Evolutionary conservation across 1,140 invertebrate species (phyloP), one percentile per base, ranked within the genome.

Genomic region (Drosophila tristis): DNA sequence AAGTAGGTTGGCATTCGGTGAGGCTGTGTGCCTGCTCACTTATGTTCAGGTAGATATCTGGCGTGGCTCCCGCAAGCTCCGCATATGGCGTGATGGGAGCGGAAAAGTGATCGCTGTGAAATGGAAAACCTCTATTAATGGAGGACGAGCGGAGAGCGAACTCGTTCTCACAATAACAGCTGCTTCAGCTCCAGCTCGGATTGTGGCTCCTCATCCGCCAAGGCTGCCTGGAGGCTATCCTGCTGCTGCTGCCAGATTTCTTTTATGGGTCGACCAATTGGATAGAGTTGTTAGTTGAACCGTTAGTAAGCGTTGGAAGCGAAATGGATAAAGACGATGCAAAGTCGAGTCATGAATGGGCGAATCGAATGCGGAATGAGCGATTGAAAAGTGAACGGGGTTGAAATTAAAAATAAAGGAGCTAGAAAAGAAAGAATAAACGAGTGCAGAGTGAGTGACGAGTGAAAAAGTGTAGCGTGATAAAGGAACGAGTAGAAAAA

Each of bases 191-290:
- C 62, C 23, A 51, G 50, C 11, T 64, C 63, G 5, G 53, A 44
- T 0, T 42, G 31, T 4, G 48, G 49, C 8, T 56, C 44, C 0
- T 74, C 68, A 7, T 59, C 44, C 9, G 67, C 62, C 13, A 60
- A 26, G 8, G 39, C 72, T 9, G 54, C 53, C 49, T 58, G 31
- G 7, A 67, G 63, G 15, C 50, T 63, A 5, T 79, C 62, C 23
- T 63, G 78, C 49, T 55, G 65, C 6, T 53, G 31, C 49, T 53
- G 65, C 74, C 56, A 78, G 42, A 57, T 68, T 68, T 61, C 23
- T 48, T 48, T 25, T 26, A 49, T 45, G 50, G 62, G 13, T 2
- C 29, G 49, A 42, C 39, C 25, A 67, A 56, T 9, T 31, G n/a
- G n/a, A 51, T 65, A 4, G 15, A 66, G 43, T 42, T 42, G 31